These are phyloP conservation scores for Planiliza haematocheilus DNA, from an alignment of 2,113 vertebrate genomes.

Conservation along the genomic window DNA sequence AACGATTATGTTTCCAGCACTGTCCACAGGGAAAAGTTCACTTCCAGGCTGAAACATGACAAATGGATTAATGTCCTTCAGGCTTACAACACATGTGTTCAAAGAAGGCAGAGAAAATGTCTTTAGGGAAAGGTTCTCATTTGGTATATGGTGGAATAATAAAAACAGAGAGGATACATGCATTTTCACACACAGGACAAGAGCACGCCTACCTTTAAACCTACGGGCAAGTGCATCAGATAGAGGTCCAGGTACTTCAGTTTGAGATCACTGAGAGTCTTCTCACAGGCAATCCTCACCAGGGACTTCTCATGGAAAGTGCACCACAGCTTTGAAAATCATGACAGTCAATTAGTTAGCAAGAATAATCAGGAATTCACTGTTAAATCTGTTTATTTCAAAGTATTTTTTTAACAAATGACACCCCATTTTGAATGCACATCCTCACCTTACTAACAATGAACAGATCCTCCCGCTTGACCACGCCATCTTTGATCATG, in stretches of 20 bases:
- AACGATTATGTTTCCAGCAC: constrained; percentile 79
- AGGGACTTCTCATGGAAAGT: constrained; percentile 88
- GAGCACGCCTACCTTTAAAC: constrained; percentile 87
- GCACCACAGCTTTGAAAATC: constrained; percentile 88
- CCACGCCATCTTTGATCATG: constrained; percentile 76
- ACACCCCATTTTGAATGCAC: too few relatives aligned
- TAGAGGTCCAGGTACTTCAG: constrained; percentile 95
- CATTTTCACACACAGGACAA: neutral
- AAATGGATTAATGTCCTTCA: neutral
- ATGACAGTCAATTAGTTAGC: neutral
- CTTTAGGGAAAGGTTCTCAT: neutral
- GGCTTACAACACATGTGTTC: too few relatives aligned
- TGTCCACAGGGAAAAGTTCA: constrained; percentile 85
- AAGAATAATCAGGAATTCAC: neutral
- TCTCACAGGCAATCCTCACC: constrained; percentile 88
- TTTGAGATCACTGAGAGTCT: constrained; percentile 88
- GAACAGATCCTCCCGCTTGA: constrained; percentile 84
- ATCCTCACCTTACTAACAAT: constrained; percentile 84
- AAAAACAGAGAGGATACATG: accelerated
- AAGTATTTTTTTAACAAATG: neutral
- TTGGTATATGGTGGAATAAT: accelerated
- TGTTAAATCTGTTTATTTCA: too few relatives aligned
- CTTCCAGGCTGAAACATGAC: constrained; percentile 81
- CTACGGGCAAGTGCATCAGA: constrained; percentile 93
- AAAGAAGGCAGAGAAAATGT: neutral